Conservation (phyloP, 2,797 vertebrate genomes). For the Amblyopsis hoosieri region DNA sequence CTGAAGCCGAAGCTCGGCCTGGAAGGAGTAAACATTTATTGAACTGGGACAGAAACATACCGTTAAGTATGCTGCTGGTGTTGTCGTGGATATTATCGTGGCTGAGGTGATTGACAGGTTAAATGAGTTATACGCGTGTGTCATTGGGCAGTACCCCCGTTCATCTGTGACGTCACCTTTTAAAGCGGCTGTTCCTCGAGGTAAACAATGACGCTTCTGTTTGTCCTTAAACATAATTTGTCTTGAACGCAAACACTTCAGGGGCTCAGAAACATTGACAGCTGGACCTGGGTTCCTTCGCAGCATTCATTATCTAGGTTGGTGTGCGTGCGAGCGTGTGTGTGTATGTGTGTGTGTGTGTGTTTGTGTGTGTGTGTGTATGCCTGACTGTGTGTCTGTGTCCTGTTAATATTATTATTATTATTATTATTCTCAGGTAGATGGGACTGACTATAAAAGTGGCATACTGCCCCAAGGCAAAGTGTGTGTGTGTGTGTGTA, state of each 20-base stretch:
- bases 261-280: conserved; percentile 23
- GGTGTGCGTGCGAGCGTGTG: conserved; percentile 12
- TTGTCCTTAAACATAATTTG: conserved; percentile 2
- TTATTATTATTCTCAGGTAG: conserved; percentile 1
- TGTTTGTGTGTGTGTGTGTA: no score
- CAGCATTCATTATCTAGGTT: not conserved
- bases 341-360: conserved; percentile 1
- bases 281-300: conserved; percentile 7
- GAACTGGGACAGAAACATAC: no score
- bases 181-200: not conserved
- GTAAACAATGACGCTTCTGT: conserved; percentile 6
- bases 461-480: conserved; percentile 17
- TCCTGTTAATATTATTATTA: conserved; percentile 28
- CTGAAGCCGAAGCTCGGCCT: no score
- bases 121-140: not conserved
- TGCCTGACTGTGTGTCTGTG: conserved; percentile 10
- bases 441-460: not conserved
- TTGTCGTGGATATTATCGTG: not conserved
- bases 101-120: no score
- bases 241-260: conserved; percentile 17
- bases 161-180: not conserved
- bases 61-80: not conserved
- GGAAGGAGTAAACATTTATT: no score
- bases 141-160: not conserved
- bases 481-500: conserved; percentile 13